Evolutionary conservation across 2,888 invertebrate genomes (phyloP).

Genomic region (Drosophila sordidapex): DNA sequence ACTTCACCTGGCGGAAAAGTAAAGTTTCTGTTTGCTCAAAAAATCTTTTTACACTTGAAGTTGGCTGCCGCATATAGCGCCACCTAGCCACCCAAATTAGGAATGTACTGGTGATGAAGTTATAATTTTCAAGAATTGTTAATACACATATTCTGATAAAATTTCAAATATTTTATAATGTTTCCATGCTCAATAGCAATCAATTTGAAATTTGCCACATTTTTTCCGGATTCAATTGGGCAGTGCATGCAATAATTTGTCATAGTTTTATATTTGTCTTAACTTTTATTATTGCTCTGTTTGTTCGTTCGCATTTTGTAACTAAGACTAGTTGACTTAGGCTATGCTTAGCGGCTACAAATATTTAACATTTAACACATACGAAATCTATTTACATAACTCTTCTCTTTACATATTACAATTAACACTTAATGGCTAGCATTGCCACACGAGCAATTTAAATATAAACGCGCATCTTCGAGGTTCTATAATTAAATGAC

Average conservation of each 20-base stretch:
- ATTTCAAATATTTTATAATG: neutral
- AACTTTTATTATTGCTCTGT: slow-evolving; percentile 60
- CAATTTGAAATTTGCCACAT: neutral
- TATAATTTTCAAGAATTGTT: neutral
- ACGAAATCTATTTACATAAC: slow-evolving; percentile 70
- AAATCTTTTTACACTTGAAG: too few relatives aligned
- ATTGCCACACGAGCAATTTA: slow-evolving; percentile 43
- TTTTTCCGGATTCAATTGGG: slow-evolving; percentile 1
- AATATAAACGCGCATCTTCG: slow-evolving; percentile 46
- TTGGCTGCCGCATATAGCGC: neutral
- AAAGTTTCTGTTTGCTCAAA: neutral
- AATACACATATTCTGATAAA: neutral
- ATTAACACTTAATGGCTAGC: slow-evolving; percentile 67
- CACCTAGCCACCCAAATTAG: neutral
- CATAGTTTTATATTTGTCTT: slow-evolving; percentile 58
- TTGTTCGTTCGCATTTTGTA: slow-evolving; percentile 72
- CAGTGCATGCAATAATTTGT: slow-evolving; percentile 7
- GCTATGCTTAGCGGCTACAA: slow-evolving; percentile 63
- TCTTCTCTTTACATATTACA: slow-evolving; percentile 66
- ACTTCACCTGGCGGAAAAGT: neutral
- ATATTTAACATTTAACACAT: slow-evolving; percentile 72
- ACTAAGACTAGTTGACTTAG: slow-evolving; percentile 74
- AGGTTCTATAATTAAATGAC: slow-evolving; percentile 70
- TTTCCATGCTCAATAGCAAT: neutral
- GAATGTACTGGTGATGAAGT: neutral